These are phyloP conservation scores for Puntigrus tetrazona DNA, from an alignment of 2,113 vertebrate genomes.

Conservation along the genomic window DNA sequence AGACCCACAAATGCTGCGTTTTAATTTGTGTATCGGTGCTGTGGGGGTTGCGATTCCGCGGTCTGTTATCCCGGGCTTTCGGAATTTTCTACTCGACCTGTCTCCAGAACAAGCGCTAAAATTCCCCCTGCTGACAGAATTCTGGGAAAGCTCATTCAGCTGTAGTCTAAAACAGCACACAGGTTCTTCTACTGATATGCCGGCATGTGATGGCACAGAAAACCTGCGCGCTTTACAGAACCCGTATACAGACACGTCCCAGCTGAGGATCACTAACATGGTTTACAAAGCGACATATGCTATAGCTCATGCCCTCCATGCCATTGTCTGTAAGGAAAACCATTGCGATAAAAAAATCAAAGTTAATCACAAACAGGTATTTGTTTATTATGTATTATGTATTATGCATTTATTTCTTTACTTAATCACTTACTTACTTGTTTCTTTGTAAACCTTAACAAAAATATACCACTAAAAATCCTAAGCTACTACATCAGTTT, in stretches of 20 bases:
- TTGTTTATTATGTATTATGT: not conserved
- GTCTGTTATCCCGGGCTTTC: conserved; percentile 69
- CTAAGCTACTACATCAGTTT: not conserved
- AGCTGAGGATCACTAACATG: conserved; percentile 70
- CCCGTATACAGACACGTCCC: conserved; percentile 70
- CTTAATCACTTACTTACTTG: too few relatives aligned
- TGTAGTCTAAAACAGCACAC: conserved; percentile 59
- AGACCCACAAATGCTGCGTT: conserved; percentile 57
- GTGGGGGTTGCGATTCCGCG: conserved; percentile 66
- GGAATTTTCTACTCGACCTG: conserved; percentile 67
- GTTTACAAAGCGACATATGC: conserved; percentile 75
- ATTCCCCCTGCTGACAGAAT: conserved; percentile 64
- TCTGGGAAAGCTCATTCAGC: conserved; percentile 72
- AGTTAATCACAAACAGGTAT: too few relatives aligned
- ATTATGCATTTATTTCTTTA: too few relatives aligned
- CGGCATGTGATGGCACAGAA: conserved; percentile 66
- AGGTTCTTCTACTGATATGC: not conserved
- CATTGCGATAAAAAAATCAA: conserved; percentile 56
- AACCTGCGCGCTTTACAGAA: conserved; percentile 59
- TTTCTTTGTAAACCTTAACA: too few relatives aligned
- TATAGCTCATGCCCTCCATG: conserved; percentile 50
- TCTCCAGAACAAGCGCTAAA: conserved; percentile 49
- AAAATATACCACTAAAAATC: not conserved
- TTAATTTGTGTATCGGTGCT: conserved; percentile 59
- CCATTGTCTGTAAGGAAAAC: conserved; percentile 57